A percentile compares a stretch with the other conserved stretches of the same genome.
phyloP scores from a whole-genome alignment of 2,888 invertebrate genomes.

The Dolomedes plantarius region DNA sequence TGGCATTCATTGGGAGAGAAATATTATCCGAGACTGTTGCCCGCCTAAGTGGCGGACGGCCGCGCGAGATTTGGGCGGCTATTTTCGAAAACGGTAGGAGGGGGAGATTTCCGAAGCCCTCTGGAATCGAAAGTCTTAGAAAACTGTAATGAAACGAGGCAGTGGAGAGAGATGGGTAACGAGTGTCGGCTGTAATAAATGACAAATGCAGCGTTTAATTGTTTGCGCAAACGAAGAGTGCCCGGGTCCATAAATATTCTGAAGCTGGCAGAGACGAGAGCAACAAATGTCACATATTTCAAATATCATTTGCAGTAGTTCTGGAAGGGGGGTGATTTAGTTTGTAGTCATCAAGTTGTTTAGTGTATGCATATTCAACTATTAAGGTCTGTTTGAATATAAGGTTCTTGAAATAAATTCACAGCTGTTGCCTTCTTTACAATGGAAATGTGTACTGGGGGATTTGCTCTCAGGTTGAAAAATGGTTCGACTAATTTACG shows the following conservation, averaged over 20 bases:
- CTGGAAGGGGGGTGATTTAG: too few species aligned
- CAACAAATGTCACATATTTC: too few species aligned
- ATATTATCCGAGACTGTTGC: slow-evolving; percentile 39
- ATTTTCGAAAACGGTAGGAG: background rate
- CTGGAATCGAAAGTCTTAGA: background rate
- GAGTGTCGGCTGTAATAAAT: background rate
- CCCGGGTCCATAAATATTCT: background rate
- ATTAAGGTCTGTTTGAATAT: too few species aligned
- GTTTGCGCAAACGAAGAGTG: background rate
- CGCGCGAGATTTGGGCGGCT: slow-evolving; percentile 1
- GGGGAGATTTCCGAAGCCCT: background rate
- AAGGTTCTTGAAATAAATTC: too few species aligned
- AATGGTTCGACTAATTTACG: too few species aligned
- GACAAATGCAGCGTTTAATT: slow-evolving; percentile 7
- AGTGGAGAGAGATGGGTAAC: background rate
- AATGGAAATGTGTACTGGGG: too few species aligned
- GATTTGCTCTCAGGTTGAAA: too few species aligned
- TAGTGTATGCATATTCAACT: too few species aligned
- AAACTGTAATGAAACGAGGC: background rate
- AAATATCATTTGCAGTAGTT: too few species aligned
- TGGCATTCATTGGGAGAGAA: slow-evolving; percentile 34
- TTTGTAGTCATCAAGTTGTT: too few species aligned
- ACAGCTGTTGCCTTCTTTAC: too few species aligned
- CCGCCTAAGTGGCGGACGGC: slow-evolving; percentile 11
- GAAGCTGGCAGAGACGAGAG: background rate